These are phyloP conservation scores for Scaeva pyrastri DNA, from an alignment of 2,888 invertebrate species.

Conservation along the genomic window DNA sequence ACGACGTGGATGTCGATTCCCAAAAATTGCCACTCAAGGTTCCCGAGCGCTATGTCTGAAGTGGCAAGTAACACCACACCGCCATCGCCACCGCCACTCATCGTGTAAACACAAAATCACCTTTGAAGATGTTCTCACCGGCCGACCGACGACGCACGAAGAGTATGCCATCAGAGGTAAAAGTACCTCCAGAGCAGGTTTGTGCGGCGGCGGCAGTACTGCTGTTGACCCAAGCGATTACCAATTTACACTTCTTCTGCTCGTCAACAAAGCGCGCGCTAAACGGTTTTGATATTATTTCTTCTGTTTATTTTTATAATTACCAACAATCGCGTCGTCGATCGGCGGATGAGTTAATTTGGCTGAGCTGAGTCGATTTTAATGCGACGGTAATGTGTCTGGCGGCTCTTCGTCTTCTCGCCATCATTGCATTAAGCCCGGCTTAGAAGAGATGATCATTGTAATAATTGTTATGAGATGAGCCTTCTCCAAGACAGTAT, in stretches of 20 bases:
- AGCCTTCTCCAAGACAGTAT: conserved; percentile 55
- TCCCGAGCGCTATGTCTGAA: conserved; percentile 53
- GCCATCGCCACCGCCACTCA: conserved; percentile 73
- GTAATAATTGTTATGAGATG: conserved; percentile 64
- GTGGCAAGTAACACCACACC: conserved; percentile 58
- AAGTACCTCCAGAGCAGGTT: not conserved
- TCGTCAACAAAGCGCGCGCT: conserved; percentile 57
- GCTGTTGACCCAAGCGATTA: conserved; percentile 72
- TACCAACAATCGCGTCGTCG: conserved; percentile 55
- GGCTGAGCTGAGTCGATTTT: conserved; percentile 69
- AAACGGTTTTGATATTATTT: conserved; percentile 60
- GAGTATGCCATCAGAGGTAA: conserved; percentile 6
- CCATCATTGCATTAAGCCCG: conserved; percentile 23
- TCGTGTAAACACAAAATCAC: conserved; percentile 60
- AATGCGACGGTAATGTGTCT: conserved; percentile 72
- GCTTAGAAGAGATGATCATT: conserved; percentile 44
- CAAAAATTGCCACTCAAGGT: conserved; percentile 76
- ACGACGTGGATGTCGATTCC: conserved; percentile 56
- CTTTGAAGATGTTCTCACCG: conserved; percentile 65
- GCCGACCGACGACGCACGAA: conserved; percentile 13
- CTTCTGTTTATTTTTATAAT: conserved; percentile 74
- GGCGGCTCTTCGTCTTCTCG: conserved; percentile 23
- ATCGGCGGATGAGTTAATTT: conserved; percentile 58
- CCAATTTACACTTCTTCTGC: conserved; percentile 69
- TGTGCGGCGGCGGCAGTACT: conserved; percentile 9